Evolutionary conservation across 1,140 invertebrate species (phyloP).

Genomic region (Oedothorax gibbosus): DNA sequence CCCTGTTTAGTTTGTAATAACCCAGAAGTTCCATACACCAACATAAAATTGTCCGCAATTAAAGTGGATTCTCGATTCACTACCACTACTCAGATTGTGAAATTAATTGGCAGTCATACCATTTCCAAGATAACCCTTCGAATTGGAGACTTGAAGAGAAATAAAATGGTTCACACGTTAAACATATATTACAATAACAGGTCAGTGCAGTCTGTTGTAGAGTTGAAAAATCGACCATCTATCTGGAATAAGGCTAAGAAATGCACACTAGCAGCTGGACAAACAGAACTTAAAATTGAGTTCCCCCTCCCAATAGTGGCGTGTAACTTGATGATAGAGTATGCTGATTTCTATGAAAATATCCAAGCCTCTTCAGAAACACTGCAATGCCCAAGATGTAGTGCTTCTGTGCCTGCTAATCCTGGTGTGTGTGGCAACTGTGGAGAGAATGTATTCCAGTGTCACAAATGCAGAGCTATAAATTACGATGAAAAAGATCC

Average conservation of each 20-base stretch:
- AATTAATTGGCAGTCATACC: slow-evolving; percentile 92
- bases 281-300: slow-evolving; percentile 96
- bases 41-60: slow-evolving; percentile 92
- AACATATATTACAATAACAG: slow-evolving; percentile 98
- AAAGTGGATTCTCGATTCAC: slow-evolving; percentile 98
- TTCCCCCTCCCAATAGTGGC: slow-evolving; percentile 96
- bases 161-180: slow-evolving; percentile 96
- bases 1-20: slow-evolving; percentile 98
- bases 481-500: slow-evolving; percentile 99
- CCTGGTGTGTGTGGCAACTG: slow-evolving; percentile 98
- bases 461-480: slow-evolving; percentile 81
- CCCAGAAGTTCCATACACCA: slow-evolving; percentile 91
- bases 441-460: slow-evolving; percentile 98
- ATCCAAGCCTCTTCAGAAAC: slow-evolving; percentile 85
- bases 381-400: slow-evolving; percentile 94
- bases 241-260: slow-evolving; percentile 98
- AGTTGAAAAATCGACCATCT: slow-evolving; percentile 94
- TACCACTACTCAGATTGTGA: slow-evolving; percentile 97
- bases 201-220: slow-evolving; percentile 94
- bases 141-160: slow-evolving; percentile 94
- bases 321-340: slow-evolving; percentile 99
- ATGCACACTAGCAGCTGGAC: slow-evolving; percentile 86
- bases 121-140: slow-evolving; percentile 94
- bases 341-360: slow-evolving; percentile 97
- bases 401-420: slow-evolving; percentile 94